These are phyloP conservation scores for Solenopsis invicta DNA, from an alignment of 1,140 invertebrate species.

Conservation along the genomic window DNA sequence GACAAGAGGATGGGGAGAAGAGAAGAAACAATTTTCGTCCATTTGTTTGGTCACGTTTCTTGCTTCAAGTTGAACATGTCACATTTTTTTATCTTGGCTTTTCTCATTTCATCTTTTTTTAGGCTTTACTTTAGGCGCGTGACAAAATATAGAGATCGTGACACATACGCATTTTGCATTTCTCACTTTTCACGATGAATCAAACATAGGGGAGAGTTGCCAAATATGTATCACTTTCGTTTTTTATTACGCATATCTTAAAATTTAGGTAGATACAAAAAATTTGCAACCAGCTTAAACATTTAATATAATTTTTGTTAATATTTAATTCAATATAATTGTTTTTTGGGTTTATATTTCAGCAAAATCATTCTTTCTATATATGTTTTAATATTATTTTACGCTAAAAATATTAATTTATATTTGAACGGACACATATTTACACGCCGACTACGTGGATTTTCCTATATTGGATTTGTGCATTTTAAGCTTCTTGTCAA, in stretches of 20 bases:
- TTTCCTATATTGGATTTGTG: constrained; percentile 1
- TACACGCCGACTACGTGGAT: background rate
- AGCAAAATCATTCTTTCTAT: no score
- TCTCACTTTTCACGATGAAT: background rate
- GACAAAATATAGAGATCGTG: constrained; percentile 2
- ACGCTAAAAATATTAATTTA: background rate
- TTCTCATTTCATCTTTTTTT: constrained; percentile 7
- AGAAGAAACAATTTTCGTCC: constrained; percentile 42
- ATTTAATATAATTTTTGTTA: no score
- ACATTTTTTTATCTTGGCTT: constrained; percentile 37
- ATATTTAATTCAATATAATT: no score
- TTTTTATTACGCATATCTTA: no score
- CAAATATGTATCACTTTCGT: no score
- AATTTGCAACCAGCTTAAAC: no score
- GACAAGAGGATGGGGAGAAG: background rate
- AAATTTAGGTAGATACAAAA: no score
- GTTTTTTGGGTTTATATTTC: no score
- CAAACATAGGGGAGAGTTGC: background rate
- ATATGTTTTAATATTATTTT: background rate
- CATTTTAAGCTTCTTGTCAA: background rate
- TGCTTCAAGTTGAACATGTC: constrained; percentile 1
- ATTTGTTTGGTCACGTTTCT: constrained; percentile 30
- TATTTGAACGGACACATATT: background rate
- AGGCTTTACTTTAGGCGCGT: background rate
- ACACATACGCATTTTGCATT: constrained; percentile 10